Evolutionary conservation across 2,888 invertebrate species (phyloP).

Genomic region (Cephonodes hylas): DNA sequence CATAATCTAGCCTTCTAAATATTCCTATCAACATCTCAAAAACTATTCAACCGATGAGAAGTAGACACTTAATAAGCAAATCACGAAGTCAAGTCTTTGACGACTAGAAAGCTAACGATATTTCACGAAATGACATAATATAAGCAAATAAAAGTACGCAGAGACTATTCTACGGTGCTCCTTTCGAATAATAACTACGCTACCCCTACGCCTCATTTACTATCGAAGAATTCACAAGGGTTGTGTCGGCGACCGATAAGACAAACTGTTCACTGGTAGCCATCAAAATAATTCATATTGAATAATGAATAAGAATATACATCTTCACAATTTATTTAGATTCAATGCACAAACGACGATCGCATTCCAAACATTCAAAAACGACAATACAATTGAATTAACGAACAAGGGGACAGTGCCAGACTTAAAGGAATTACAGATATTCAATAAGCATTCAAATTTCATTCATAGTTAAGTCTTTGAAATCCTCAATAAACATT

Average conservation of each 20-base stretch:
- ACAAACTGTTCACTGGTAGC: constrained; percentile 13
- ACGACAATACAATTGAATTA: background rate
- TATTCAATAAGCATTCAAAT: constrained; percentile 10
- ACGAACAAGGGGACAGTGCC: background rate
- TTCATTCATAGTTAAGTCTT: background rate
- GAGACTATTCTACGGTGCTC: constrained; percentile 28
- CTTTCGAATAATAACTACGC: constrained; percentile 32
- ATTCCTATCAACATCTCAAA: background rate
- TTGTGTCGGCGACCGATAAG: constrained; percentile 16
- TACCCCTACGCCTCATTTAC: constrained; percentile 30
- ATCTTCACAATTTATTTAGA: background rate
- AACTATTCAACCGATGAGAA: constrained; percentile 1
- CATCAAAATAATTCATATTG: constrained; percentile 13
- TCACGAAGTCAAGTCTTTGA: constrained; percentile 25
- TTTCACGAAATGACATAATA: constrained; percentile 27
- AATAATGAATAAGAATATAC: constrained; percentile 7
- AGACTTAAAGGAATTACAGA: constrained; percentile 1
- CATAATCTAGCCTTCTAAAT: background rate
- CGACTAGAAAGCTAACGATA: background rate
- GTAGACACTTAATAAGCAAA: constrained; percentile 24
- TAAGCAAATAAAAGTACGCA: constrained; percentile 30
- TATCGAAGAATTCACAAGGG: constrained; percentile 14
- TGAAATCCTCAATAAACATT: constrained; percentile 11
- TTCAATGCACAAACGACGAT: background rate
- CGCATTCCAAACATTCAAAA: background rate